Base-by-base conservation (phyloP, 2,113 vertebrate genomes). In the Mugil cephalus region DNA sequence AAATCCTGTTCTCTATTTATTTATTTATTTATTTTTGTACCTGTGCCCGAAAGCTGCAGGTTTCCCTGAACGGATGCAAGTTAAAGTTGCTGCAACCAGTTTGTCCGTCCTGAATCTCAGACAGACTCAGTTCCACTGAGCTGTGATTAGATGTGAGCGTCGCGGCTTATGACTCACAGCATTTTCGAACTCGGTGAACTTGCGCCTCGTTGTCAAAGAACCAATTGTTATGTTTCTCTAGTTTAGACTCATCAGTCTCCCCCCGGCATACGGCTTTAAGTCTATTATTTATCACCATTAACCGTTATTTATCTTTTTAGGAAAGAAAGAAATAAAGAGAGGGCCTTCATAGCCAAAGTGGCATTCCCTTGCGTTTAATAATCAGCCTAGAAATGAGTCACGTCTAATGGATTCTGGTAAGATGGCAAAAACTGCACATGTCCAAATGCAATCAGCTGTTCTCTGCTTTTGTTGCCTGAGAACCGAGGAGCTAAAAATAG, bases 401-500 rank as follows among this genome's bases (percentile, higher is more conserved):
- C 18, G 10, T 55, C 24, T 24, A 43, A 70, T 43, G 24, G 24
- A 30, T 30, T 43, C 24, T 17, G 35, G 10, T 21, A 24, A 12
- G 42, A 58, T 17, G 38, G 35, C 21, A 39, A 39, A 50, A 34
- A 30, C 24, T 30, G 24, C 24, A 30, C 24, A 30, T 30, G 4
- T 30, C 24, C 24, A 21, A 38, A 53, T 39, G 15, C 48, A 38
- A 52, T 61, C 55, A 67, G 14, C 43, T n/a, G 52, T 18, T 42
- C 15, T 34, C 35, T 55, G 58, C 35, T 40, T 51, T n/a, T 35
- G 34, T 48, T 69, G 34, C 34, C 10, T 19, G 6, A 48, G 54
- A 64, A 15, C n/a, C 12, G 61, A 48, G 15, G 35, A 69, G 52
- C 52, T 61, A 46, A 61, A 15, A 46, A 60, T 15, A 47, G 21